Evolutionary conservation across 2,113 vertebrate genomes (phyloP), one percentile per base, ranked within the genome.

Genomic region (Tautogolabrus adspersus): DNA sequence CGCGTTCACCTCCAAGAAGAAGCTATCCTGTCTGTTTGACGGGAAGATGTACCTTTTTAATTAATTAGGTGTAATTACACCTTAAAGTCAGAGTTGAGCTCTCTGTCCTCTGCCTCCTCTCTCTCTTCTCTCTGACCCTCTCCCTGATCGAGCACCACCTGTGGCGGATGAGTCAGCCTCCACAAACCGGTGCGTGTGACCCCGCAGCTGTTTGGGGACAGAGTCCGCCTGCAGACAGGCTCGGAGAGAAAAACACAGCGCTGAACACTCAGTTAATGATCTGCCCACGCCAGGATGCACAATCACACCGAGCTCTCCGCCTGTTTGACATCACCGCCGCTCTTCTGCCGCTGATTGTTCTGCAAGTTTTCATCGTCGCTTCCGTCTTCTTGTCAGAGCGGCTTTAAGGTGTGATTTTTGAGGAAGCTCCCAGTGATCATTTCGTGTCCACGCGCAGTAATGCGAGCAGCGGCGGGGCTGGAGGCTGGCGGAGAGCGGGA

Each of bases 251-350:
- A 60, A 69, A 23, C 0, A 9, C 22, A 21, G 15, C 64, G 64
- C 66, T 2, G 55, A 10, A 30, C 37, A 42, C 44, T 60, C 85
- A 66, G 76, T 82, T 84, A 64, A 85, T 82, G 71, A 77, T 81
- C 89, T 91, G 85, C 87, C 90, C 88, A 92, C 91, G 90, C 90
- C 83, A 76, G 76, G 81, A 90, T 56, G 81, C 79, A 23, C 19
- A 72, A 66, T 12, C 65, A 40, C 37, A 83, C 67, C 64, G 77
- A 88, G 86, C 87, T 90, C 89, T 88, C 91, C 91, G 91, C 82
- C 72, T 72, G 84, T 40, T 78, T 57, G 81, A 67, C 82, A 68
- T 64, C 63, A 4, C 54, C 15, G 46, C 83, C 12, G 46, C 81
- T 52, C 15, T 37, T 21, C 4, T 86, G 66, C 69, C 62, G 42